Evolutionary conservation across 1,140 invertebrate genomes (phyloP), one percentile per base, ranked within the genome.

Genomic region (Holotrichia oblita): DNA sequence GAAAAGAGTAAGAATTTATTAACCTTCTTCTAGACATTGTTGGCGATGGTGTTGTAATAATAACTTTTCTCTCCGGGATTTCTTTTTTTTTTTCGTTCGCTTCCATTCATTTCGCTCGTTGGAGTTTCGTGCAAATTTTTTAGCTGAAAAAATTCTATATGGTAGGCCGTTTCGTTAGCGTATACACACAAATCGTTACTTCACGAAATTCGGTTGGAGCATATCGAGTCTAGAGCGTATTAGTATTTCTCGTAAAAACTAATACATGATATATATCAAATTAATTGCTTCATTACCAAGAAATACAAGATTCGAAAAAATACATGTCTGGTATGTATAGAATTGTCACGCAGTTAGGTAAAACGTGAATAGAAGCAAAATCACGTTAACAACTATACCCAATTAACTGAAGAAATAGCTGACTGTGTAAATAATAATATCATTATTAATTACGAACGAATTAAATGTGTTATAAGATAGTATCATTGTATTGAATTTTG

Each of bases 31-130:
- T 69, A 34, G 61, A 55, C 17, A 55, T 55, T 55, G 48, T 55
- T 55, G 48, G 48, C 48, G 48, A 27, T 69, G 61, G 61, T 69
- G 61, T 69, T 69, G 61, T 69, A 69, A 69, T 69, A 69, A 69
- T 69, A 69, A 69, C 61, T 69, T 69, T 55, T 27, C 22, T 24
- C 61, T 69, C 22, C 4, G 61, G 61, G 61, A 24, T 24, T 69
- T 24, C 20, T 8, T 69, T 27, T 69, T 4, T n/a, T 69, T 24
- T 27, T 69, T 69, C 27, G 44, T 69, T 69, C 61, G 61, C 61
- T 2, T 9, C 12, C 20, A 20, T 24, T 27, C 7, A 7, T 61
- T 61, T 61, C 7, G 42, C 42, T 14, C 7, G 42, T n/a, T 17
- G 48, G 61, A 20, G 20, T 69, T 69, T 69, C 61, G 61, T 69